Conservation (phyloP, 2,888 invertebrate genomes). For the Epinotia bilunana region DNA sequence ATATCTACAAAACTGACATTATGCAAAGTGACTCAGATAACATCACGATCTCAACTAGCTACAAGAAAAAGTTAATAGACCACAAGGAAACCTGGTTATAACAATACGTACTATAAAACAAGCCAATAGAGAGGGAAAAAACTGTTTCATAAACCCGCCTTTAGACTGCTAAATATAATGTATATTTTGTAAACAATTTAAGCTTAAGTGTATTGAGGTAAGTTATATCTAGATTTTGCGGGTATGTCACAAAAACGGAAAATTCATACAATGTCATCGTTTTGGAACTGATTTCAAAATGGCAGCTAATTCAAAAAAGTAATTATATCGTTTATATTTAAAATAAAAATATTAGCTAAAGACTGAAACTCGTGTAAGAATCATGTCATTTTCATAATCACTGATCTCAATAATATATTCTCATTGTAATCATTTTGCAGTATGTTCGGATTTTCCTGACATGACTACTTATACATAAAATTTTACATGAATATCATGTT, state of each 20-base stretch:
- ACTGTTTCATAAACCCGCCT: conserved; percentile 17
- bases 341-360: not conserved
- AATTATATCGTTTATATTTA: not conserved
- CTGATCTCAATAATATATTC: conserved; percentile 9
- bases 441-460: not conserved
- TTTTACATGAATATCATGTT: not conserved
- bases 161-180: conserved; percentile 30
- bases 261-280: not conserved
- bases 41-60: not conserved
- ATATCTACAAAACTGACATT: not conserved
- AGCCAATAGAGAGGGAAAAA: not conserved
- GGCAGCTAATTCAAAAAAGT: not conserved
- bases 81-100: not conserved
- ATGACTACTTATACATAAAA: not conserved
- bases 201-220: not conserved
- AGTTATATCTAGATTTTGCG: not conserved
- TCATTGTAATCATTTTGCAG: not conserved
- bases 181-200: conserved; percentile 36
- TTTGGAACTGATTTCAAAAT: too few species aligned
- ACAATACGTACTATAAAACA: not conserved
- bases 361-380: conserved; percentile 2
- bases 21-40: not conserved
- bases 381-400: conserved; percentile 18
- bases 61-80: not conserved
- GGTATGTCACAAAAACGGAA: not conserved